These are phyloP conservation scores for Pasiphila rectangulata DNA, from an alignment of 2,888 invertebrate genomes.

Conservation along the genomic window DNA sequence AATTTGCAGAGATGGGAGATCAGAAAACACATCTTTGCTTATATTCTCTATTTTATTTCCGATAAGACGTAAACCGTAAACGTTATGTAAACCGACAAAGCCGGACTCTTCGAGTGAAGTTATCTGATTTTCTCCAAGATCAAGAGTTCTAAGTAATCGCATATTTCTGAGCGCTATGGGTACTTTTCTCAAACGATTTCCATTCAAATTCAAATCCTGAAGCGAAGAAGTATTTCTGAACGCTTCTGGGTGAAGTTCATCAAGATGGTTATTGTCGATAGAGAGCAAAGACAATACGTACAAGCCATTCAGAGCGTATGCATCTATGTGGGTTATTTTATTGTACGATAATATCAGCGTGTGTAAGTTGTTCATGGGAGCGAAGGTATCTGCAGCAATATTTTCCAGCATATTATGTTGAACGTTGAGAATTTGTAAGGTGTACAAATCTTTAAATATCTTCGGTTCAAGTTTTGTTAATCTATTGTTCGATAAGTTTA, in stretches of 20 bases:
- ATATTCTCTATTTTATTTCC: slow-evolving; percentile 93
- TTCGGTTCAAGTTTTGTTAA: slow-evolving; percentile 90
- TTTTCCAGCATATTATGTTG: slow-evolving; percentile 91
- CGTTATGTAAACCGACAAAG: slow-evolving; percentile 90
- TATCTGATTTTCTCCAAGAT: slow-evolving; percentile 95
- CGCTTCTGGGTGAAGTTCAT: slow-evolving; percentile 91
- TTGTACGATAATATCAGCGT: slow-evolving; percentile 93
- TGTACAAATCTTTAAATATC: slow-evolving; percentile 92
- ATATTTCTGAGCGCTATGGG: slow-evolving; percentile 92
- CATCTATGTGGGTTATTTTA: slow-evolving; percentile 90
- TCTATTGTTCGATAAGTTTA: slow-evolving; percentile 92
- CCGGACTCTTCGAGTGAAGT: slow-evolving; percentile 89
- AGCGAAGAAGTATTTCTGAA: slow-evolving; percentile 94
- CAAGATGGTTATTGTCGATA: slow-evolving; percentile 91
- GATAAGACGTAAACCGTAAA: slow-evolving; percentile 93
- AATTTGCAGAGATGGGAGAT: slow-evolving; percentile 90
- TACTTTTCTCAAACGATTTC: slow-evolving; percentile 89
- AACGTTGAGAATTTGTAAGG: slow-evolving; percentile 91
- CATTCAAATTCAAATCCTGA: slow-evolving; percentile 94
- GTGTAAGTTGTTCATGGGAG: slow-evolving; percentile 95
- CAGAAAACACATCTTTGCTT: slow-evolving; percentile 88
- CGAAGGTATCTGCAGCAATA: slow-evolving; percentile 92
- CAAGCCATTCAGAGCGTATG: slow-evolving; percentile 92
- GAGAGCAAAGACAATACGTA: slow-evolving; percentile 92
- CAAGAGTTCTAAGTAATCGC: slow-evolving; percentile 91